These are phyloP conservation scores for Barbus barbus DNA, from an alignment of 2,113 vertebrate genomes.

Conservation along the genomic window DNA sequence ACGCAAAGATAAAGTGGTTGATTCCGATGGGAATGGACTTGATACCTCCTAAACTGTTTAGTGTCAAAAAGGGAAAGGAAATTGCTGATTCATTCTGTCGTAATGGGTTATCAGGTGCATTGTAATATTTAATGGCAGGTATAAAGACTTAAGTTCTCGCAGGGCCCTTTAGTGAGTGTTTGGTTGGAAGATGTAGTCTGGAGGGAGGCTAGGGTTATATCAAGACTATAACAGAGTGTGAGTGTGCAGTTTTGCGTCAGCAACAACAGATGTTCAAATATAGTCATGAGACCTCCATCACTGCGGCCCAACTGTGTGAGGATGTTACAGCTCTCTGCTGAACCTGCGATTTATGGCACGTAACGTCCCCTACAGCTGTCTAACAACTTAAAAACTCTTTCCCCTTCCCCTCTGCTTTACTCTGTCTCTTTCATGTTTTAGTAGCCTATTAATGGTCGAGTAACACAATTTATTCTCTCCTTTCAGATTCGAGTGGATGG, in stretches of 20 bases:
- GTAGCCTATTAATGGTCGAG: background rate
- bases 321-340: constrained; percentile 65
- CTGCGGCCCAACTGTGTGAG: constrained; percentile 50
- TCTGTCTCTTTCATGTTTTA: background rate
- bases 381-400: constrained; percentile 56
- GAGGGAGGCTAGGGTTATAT: background rate
- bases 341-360: constrained; percentile 62
- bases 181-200: constrained; percentile 8
- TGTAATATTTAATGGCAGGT: constrained; percentile 2
- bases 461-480: background rate
- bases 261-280: constrained; percentile 36
- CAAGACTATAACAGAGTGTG: constrained; percentile 1
- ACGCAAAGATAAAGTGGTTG: background rate
- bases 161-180: constrained; percentile 29
- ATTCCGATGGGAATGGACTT: background rate
- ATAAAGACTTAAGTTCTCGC: constrained; percentile 18
- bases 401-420: background rate
- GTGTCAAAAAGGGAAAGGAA: background rate
- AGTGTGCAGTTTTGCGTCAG: constrained; percentile 38
- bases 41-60: constrained; percentile 11
- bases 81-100: background rate
- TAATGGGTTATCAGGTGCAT: constrained; percentile 26
- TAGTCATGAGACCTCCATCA: constrained; percentile 19
- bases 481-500: constrained; percentile 91
- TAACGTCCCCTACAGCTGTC: constrained; percentile 60